These are phyloP conservation scores for Eupeodes corollae DNA, from an alignment of 1,140 invertebrate genomes.

Conservation along the genomic window DNA sequence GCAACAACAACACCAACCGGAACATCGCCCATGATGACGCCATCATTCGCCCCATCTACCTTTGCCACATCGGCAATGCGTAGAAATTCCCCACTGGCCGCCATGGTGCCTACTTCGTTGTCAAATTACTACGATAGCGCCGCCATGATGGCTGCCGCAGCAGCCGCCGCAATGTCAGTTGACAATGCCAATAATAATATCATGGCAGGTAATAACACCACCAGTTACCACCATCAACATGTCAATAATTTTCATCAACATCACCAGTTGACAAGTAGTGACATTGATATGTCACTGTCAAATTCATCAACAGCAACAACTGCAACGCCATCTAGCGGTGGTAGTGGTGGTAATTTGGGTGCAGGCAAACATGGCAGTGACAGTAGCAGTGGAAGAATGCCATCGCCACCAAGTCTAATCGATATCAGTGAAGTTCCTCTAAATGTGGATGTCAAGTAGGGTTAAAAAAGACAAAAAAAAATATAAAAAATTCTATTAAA, in stretches of 20 bases:
- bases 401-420: slow-evolving; percentile 36
- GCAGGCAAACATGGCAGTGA: slow-evolving; percentile 11
- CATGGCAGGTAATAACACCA: slow-evolving; percentile 20
- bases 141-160: slow-evolving; percentile 4
- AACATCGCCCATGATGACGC: too few species aligned
- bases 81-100: too few species aligned
- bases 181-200: slow-evolving; percentile 11
- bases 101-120: slow-evolving; percentile 12
- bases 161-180: slow-evolving; percentile 5
- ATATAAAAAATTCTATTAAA: slow-evolving; percentile 13
- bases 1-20: slow-evolving; percentile 31
- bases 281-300: too few species aligned
- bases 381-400: slow-evolving; percentile 17
- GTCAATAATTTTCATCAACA: slow-evolving; percentile 1
- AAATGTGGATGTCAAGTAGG: slow-evolving; percentile 38
- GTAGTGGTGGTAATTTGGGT: slow-evolving; percentile 4
- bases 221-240: slow-evolving; percentile 24
- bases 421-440: slow-evolving; percentile 38
- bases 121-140: slow-evolving; percentile 6
- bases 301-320: too few species aligned
- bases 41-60: too few species aligned
- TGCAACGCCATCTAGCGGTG: slow-evolving; percentile 1
- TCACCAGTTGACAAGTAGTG: too few species aligned
- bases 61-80: too few species aligned
- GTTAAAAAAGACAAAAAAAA: slow-evolving; percentile 2